Conservation (phyloP, 2,888 invertebrate genomes). For the Anorthoa munda region DNA sequence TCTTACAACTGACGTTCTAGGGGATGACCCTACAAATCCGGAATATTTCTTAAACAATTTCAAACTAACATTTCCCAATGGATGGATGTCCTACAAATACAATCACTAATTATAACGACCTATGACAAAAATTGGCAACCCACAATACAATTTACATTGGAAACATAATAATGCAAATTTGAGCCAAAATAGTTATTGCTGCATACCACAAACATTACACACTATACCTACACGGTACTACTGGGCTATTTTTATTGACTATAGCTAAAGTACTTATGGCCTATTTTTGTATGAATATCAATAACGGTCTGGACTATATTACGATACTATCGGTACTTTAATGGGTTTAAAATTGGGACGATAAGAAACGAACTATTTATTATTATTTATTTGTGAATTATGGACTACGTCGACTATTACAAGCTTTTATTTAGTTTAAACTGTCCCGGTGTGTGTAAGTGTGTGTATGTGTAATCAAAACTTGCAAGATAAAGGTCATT, state of each 20-base stretch:
- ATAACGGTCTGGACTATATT: conserved; percentile 22
- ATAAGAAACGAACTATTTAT: not conserved
- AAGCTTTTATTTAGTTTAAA: too few species aligned
- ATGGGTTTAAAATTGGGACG: conserved; percentile 20
- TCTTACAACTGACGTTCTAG: not conserved
- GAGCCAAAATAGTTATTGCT: conserved; percentile 47
- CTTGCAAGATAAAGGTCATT: too few species aligned
- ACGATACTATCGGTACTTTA: conserved; percentile 15
- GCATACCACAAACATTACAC: conserved; percentile 32
- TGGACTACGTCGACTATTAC: not conserved
- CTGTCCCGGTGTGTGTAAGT: too few species aligned
- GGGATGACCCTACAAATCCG: not conserved
- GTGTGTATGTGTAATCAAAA: too few species aligned
- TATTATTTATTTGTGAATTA: not conserved
- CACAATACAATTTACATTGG: conserved; percentile 33
- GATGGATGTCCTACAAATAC: conserved; percentile 19
- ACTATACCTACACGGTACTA: conserved; percentile 31
- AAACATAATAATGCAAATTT: conserved; percentile 2
- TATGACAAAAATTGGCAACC: conserved; percentile 28
- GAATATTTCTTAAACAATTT: conserved; percentile 5
- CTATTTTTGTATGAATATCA: conserved; percentile 37
- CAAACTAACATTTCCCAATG: conserved; percentile 1
- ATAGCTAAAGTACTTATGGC: conserved; percentile 25
- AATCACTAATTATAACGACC: conserved; percentile 21
- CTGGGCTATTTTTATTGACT: conserved; percentile 51